These are phyloP conservation scores for Nesidiocoris tenuis DNA, from an alignment of 2,888 invertebrate species.

Conservation along the genomic window DNA sequence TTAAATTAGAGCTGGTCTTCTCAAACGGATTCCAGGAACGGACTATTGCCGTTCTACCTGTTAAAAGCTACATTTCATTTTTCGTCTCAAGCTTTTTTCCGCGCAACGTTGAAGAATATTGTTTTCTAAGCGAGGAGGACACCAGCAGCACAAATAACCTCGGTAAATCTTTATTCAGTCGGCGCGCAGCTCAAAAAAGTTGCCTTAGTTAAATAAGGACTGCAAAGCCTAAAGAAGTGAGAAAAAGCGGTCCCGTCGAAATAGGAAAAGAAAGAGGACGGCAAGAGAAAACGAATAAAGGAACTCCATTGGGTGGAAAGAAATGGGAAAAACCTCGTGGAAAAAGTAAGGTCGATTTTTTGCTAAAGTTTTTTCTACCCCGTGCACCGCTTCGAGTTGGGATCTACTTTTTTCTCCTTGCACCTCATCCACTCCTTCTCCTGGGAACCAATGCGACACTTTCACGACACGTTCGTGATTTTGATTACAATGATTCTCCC, in stretches of 20 bases:
- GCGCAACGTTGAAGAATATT: not conserved
- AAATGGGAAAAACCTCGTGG: not conserved
- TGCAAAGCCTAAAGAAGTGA: not conserved
- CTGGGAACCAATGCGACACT: not conserved
- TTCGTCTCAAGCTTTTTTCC: too few species aligned
- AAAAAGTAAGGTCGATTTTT: not conserved
- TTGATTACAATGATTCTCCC: conserved; percentile 1
- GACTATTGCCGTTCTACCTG: too few species aligned
- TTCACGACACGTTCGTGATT: not conserved
- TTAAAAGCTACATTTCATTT: too few species aligned
- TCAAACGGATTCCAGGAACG: too few species aligned
- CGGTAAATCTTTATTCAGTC: not conserved
- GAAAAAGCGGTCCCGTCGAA: not conserved
- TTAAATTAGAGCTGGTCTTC: too few species aligned
- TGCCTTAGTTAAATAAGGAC: not conserved
- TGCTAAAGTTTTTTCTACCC: not conserved
- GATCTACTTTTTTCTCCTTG: not conserved
- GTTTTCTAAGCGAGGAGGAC: not conserved
- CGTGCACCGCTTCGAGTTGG: not conserved
- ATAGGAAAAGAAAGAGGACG: not conserved
- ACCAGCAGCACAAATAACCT: not conserved
- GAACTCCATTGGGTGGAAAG: not conserved
- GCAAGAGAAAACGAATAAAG: not conserved
- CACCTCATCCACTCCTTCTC: not conserved
- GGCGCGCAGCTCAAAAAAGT: not conserved